These are phyloP conservation scores for Lethrus apterus DNA, from an alignment of 1,140 invertebrate genomes.

Conservation along the genomic window DNA sequence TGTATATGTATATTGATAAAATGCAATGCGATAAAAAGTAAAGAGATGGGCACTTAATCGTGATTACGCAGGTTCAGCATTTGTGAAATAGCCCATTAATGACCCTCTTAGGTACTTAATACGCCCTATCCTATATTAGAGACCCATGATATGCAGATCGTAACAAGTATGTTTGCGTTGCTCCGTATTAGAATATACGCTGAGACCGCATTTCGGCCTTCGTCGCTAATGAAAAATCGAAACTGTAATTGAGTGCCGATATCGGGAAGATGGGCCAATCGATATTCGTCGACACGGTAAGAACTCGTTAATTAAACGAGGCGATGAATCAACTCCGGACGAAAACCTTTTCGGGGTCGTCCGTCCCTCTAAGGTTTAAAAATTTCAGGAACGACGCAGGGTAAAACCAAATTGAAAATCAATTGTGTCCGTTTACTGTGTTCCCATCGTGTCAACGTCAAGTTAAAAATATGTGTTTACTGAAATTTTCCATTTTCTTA, in stretches of 20 bases:
- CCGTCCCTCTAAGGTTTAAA: not conserved
- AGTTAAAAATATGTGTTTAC: no score
- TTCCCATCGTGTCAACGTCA: no score
- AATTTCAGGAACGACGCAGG: not conserved
- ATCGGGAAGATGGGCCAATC: not conserved
- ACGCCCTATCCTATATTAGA: not conserved
- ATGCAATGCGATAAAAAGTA: not conserved
- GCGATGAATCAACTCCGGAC: constrained; percentile 4
- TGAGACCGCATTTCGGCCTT: not conserved
- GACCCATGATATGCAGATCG: constrained; percentile 9
- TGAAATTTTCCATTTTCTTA: no score
- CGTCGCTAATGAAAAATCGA: constrained; percentile 11
- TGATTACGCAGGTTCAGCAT: not conserved
- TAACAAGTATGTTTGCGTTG: constrained; percentile 10
- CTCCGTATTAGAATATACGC: constrained; percentile 9
- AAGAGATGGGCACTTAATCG: not conserved
- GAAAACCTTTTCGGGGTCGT: not conserved
- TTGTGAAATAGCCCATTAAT: no score
- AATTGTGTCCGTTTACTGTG: not conserved
- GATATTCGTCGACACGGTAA: constrained; percentile 13
- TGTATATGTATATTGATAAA: no score
- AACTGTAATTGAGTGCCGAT: constrained; percentile 7
- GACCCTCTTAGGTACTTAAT: not conserved
- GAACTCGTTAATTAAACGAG: constrained; percentile 11
- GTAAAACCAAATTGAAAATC: not conserved